Evolutionary conservation across 2,797 vertebrate species (phyloP).

Genomic region (Lepilemur septentrionalis): DNA sequence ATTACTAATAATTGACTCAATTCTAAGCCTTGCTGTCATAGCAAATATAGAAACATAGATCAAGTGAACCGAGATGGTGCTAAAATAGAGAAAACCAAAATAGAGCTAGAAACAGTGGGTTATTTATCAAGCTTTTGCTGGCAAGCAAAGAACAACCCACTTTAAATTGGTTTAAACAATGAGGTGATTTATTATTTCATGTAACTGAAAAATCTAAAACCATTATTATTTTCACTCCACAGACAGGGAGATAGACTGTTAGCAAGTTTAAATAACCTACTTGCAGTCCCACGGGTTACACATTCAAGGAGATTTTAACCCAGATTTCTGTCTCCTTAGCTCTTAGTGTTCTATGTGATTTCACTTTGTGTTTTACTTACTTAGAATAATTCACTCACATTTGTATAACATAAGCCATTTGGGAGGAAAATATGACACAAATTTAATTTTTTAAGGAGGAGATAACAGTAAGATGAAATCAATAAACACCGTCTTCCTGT

Average conservation of each 20-base stretch:
- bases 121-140: slow-evolving; percentile 16
- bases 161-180: slow-evolving; percentile 21
- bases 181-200: not conserved
- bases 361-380: not conserved
- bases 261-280: slow-evolving; percentile 26
- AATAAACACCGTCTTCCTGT: not conserved
- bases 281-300: not conserved
- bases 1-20: not conserved
- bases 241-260: not conserved
- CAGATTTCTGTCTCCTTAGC: not conserved
- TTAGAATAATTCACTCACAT: not conserved
- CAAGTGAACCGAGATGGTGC: not conserved
- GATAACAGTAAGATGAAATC: slow-evolving; percentile 12
- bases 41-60: not conserved
- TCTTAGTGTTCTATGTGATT: not conserved
- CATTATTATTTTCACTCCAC: not conserved
- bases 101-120: not conserved
- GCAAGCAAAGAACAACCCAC: not conserved
- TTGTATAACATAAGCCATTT: not conserved
- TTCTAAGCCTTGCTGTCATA: not conserved
- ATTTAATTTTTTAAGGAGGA: not conserved
- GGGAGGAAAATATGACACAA: not conserved
- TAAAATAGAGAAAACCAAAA: not conserved
- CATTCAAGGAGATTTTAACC: not conserved
- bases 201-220: not conserved